phyloP scores from a whole-genome alignment of 2,797 vertebrate species.

The Typhlichthys eigenmanni region DNA sequence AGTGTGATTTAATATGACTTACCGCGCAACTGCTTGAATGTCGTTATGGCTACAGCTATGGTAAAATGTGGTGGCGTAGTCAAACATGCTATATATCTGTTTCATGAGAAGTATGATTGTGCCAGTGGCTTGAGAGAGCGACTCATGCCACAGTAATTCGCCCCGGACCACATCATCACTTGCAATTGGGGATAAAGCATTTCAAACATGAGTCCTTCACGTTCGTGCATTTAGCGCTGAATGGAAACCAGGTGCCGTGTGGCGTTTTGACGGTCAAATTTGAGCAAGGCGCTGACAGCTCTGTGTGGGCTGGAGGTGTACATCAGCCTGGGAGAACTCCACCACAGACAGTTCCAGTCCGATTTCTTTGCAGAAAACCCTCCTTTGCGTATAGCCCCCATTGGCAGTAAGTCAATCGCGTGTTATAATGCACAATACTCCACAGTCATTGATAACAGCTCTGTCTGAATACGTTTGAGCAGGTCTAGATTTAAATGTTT shows the following conservation, averaged over 20 bases:
- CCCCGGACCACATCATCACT: constrained; percentile 49
- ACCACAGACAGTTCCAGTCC: constrained; percentile 64
- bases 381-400: constrained; percentile 76
- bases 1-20: constrained; percentile 40
- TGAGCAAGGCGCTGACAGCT: constrained; percentile 62
- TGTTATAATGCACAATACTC: constrained; percentile 66
- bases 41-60: neutral
- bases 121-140: constrained; percentile 36
- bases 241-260: constrained; percentile 68
- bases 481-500: constrained; percentile 80
- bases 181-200: constrained; percentile 55
- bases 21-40: constrained; percentile 2
- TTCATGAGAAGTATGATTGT: constrained; percentile 35
- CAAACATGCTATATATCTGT: constrained; percentile 20
- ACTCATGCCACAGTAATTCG: constrained; percentile 42
- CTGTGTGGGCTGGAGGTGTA: constrained; percentile 55
- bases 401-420: constrained; percentile 82
- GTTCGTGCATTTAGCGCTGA: constrained; percentile 45
- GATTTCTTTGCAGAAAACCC: constrained; percentile 52
- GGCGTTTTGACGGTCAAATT: constrained; percentile 42
- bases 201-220: constrained; percentile 50
- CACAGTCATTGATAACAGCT: constrained; percentile 75
- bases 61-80: constrained; percentile 19
- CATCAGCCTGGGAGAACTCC: constrained; percentile 49
- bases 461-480: constrained; percentile 68